phyloP scores from a whole-genome alignment of 2,888 invertebrate species.

The Prosapia bicincta region DNA sequence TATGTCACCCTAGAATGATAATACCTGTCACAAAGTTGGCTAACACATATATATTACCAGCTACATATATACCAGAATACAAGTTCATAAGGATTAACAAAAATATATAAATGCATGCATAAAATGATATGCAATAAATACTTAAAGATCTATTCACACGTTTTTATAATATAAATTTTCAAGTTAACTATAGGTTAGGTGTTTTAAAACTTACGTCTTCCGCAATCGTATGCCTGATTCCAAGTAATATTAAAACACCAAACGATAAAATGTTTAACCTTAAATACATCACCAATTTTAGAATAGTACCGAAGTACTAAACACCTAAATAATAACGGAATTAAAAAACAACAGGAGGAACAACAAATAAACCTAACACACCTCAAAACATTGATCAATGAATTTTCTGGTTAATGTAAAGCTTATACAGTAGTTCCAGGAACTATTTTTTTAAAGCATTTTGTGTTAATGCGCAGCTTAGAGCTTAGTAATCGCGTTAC shows the following conservation, averaged over 20 bases:
- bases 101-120: too few relatives aligned
- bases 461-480: slow-evolving; percentile 22
- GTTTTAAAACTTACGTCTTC: slow-evolving; percentile 37
- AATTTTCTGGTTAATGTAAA: slow-evolving; percentile 32
- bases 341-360: slow-evolving; percentile 38
- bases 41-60: too few relatives aligned
- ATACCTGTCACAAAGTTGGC: too few relatives aligned
- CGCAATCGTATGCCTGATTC: slow-evolving; percentile 36
- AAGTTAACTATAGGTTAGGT: slow-evolving; percentile 16
- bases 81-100: too few relatives aligned
- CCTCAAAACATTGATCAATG: slow-evolving; percentile 41
- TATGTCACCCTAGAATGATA: too few relatives aligned
- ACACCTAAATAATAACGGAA: slow-evolving; percentile 34
- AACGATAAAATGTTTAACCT: slow-evolving; percentile 38
- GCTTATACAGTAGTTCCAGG: slow-evolving; percentile 28
- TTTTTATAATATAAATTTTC: not conserved
- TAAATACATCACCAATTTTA: slow-evolving; percentile 41
- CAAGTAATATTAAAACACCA: slow-evolving; percentile 37
- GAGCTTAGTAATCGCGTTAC: not conserved
- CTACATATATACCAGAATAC: too few relatives aligned
- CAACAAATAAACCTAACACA: slow-evolving; percentile 38
- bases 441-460: slow-evolving; percentile 36
- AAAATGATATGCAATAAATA: too few relatives aligned
- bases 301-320: slow-evolving; percentile 38
- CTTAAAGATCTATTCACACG: not conserved